Percentiles rank a stretch among this genome's conserved stretches.
Conservation (phyloP, 1,140 invertebrate genomes). For the Trachymyrmex cornetzi region DNA sequence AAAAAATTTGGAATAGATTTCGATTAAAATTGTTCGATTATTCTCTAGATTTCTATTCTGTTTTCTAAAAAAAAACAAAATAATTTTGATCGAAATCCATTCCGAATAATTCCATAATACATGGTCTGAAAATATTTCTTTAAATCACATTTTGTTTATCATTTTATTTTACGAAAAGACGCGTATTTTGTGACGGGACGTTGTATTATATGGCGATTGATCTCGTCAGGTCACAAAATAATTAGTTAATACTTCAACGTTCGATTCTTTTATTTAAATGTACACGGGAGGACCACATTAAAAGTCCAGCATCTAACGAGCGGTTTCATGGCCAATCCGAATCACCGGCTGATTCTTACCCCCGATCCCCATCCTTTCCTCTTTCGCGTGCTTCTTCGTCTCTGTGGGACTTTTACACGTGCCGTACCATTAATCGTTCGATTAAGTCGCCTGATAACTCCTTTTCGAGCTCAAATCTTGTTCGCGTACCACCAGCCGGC, state of each 20-base stretch:
- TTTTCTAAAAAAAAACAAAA: too few relatives aligned
- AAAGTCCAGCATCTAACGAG: constrained; percentile 73
- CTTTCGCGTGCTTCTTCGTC: constrained; percentile 67
- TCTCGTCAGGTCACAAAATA: constrained; percentile 68
- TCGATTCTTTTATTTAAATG: constrained; percentile 73
- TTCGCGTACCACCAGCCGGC: constrained; percentile 65
- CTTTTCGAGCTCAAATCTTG: constrained; percentile 49
- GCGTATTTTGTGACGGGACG: neutral
- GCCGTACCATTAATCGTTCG: constrained; percentile 79
- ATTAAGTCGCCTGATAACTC: constrained; percentile 79
- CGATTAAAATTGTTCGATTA: too few relatives aligned
- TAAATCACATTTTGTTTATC: neutral
- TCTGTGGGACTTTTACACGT: constrained; percentile 73
- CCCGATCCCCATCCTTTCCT: constrained; percentile 52
- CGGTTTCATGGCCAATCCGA: constrained; percentile 64
- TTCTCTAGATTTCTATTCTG: too few relatives aligned
- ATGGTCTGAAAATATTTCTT: neutral
- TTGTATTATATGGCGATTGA: constrained; percentile 62
- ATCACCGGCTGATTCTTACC: constrained; percentile 59
- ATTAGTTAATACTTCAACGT: constrained; percentile 79
- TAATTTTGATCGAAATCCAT: too few relatives aligned
- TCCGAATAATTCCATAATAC: too few relatives aligned
- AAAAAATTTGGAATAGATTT: neutral
- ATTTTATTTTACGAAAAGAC: constrained; percentile 13
- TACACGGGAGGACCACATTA: constrained; percentile 45